Conservation (phyloP, 2,888 invertebrate genomes). For the Pemphredon lugubris region DNA sequence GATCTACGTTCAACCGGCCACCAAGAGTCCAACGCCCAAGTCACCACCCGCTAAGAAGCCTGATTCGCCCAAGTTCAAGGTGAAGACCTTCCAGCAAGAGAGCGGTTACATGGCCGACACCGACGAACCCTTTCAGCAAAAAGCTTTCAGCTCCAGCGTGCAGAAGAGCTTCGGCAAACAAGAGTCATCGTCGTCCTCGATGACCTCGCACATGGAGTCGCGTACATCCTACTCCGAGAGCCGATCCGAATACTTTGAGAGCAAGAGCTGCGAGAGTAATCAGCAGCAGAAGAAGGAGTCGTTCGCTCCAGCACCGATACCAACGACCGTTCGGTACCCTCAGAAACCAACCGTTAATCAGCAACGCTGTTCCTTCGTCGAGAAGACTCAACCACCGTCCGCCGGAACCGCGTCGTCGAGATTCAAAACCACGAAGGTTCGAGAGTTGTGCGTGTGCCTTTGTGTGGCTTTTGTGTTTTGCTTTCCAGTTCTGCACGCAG, state of each 20-base stretch:
- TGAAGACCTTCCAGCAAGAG: conserved; percentile 81
- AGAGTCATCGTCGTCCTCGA: conserved; percentile 68
- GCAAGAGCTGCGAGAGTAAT: conserved; percentile 72
- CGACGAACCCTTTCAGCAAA: conserved; percentile 83
- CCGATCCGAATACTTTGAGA: conserved; percentile 74
- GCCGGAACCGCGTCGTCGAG: conserved; percentile 63
- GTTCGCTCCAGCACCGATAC: no score
- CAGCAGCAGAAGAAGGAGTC: conserved; percentile 67
- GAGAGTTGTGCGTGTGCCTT: conserved; percentile 47
- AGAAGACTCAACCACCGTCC: conserved; percentile 71
- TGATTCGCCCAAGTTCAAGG: conserved; percentile 83
- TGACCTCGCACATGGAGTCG: conserved; percentile 69
- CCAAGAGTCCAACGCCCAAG: conserved; percentile 74
- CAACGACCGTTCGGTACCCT: conserved; percentile 29
- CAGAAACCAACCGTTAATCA: conserved; percentile 66
- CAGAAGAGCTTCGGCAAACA: conserved; percentile 72
- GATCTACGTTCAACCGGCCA: conserved; percentile 74
- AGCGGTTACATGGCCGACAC: conserved; percentile 88
- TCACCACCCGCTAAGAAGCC: conserved; percentile 75
- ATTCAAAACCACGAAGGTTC: conserved; percentile 77
- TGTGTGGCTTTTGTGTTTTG: conserved; percentile 21
- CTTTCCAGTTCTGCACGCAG: no score
- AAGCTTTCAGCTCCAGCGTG: conserved; percentile 38
- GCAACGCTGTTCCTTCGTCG: conserved; percentile 73
- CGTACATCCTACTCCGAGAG: conserved; percentile 74